Percentiles rank a stretch among this genome's conserved stretches.
Conservation (phyloP, 1,140 invertebrate species). For the Drosophila melanogaster region Release_6_plus_ISO1_MT NT_033777.3:30757001-30757500, state of each 20-base stretch:
- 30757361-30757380: slow-evolving; percentile 50
- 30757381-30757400: slow-evolving; percentile 79
- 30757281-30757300: slow-evolving; percentile 24
- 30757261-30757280: slow-evolving; percentile 16
- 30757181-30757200: background rate
- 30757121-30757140: no score
- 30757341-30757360: slow-evolving; percentile 8
- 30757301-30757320: slow-evolving; percentile 20
- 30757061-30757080: background rate
- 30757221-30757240: background rate
- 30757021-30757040: slow-evolving; percentile 39
- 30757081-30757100: background rate
- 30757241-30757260: slow-evolving; percentile 41
- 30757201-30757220: background rate
- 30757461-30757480: slow-evolving; percentile 27
- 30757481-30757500: slow-evolving; percentile 71
- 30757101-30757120: background rate
- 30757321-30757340: slow-evolving; percentile 8
- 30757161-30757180: background rate
- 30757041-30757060: background rate
- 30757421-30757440: slow-evolving; percentile 17
- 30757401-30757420: slow-evolving; percentile 76
- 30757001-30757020: slow-evolving; percentile 35
- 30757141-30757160: background rate
- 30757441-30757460: slow-evolving; percentile 53